Conservation (phyloP, 1,140 invertebrate genomes). For the Lepidurus arcticus region DNA sequence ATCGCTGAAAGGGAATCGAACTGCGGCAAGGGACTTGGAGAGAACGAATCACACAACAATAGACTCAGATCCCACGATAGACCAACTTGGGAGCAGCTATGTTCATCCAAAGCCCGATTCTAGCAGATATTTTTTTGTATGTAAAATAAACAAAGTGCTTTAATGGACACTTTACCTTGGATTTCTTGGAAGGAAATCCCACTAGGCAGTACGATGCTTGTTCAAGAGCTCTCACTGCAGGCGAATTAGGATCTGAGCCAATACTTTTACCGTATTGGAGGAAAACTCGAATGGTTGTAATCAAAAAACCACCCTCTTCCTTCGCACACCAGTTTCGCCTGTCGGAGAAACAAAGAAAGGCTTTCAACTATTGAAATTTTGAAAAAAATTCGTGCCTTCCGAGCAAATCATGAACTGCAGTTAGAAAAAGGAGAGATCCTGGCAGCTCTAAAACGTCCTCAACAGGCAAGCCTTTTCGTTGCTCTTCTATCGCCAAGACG, state of each 20-base stretch:
- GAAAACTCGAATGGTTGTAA: constrained; percentile 68
- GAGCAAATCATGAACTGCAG: constrained; percentile 77
- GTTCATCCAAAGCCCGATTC: constrained; percentile 63
- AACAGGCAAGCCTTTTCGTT: constrained; percentile 43
- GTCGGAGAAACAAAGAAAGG: not conserved
- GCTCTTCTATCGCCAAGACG: constrained; percentile 57
- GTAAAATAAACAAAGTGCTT: not conserved
- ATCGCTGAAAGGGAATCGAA: constrained; percentile 74
- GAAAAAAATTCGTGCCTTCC: constrained; percentile 51
- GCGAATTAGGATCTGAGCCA: constrained; percentile 48
- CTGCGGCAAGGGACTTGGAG: constrained; percentile 65
- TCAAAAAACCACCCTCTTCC: constrained; percentile 66
- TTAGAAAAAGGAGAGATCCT: constrained; percentile 68
- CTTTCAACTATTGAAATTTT: not conserved
- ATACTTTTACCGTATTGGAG: constrained; percentile 55
- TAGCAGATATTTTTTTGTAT: constrained; percentile 51
- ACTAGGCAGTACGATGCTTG: constrained; percentile 50
- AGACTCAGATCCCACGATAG: constrained; percentile 72
- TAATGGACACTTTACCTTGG: not conserved
- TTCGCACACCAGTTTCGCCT: constrained; percentile 67
- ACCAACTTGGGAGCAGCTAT: constrained; percentile 62
- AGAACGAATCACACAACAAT: constrained; percentile 74
- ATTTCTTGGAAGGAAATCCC: constrained; percentile 4
- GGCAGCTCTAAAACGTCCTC: constrained; percentile 53
- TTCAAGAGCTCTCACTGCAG: constrained; percentile 45